Evolutionary conservation across 2,113 vertebrate genomes (phyloP), one percentile per base, ranked within the genome.

Genomic region (Phoxinus phoxinus): DNA sequence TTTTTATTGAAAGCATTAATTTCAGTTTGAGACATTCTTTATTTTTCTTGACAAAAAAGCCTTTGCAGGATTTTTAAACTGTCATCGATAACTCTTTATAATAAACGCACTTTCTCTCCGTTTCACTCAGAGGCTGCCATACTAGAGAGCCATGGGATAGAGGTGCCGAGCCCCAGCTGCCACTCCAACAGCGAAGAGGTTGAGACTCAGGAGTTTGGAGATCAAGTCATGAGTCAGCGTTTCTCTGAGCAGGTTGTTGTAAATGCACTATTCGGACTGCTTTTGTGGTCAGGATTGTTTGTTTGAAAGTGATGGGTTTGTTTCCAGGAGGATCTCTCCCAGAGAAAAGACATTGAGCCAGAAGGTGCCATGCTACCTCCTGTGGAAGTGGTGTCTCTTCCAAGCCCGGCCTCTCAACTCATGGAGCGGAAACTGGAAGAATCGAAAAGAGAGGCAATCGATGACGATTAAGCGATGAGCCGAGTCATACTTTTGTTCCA

Each of bases 61-160:
- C n/a, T 59, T 59, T 59, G 58, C 58, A 12, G 23, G 17, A 56
- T 19, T 0, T 65, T 15, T 19, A 30, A 61, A 41, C 30, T 6
- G 0, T 35, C 51, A 8, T 12, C 27, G 12, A 61, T 21, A 17
- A 2, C 12, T 27, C n/a, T 3, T 3, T 65, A 65, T 56, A 9
- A 6, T 56, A 23, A 56, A 6, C 7, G 21, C 23, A 77, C 51
- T 37, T 13, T 27, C 46, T 6, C 6, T 84, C 48, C 81, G 25
- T n/a, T 59, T 10, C n/a, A 86, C 77, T 79, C 89, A 96, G 95
- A 96, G 92, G 95, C 95, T 84, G 95, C 95, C 78, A 96, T 96
- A 87, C 90, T 96, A 87, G 95, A 96, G 85, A 96, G 95, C 89
- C 95, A 96, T 63, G 95, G 95, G 23, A 95, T 96, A 10, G 95